phyloP scores from a whole-genome alignment of 2,797 vertebrate genomes.

The Chiloscyllium punctatum region DNA sequence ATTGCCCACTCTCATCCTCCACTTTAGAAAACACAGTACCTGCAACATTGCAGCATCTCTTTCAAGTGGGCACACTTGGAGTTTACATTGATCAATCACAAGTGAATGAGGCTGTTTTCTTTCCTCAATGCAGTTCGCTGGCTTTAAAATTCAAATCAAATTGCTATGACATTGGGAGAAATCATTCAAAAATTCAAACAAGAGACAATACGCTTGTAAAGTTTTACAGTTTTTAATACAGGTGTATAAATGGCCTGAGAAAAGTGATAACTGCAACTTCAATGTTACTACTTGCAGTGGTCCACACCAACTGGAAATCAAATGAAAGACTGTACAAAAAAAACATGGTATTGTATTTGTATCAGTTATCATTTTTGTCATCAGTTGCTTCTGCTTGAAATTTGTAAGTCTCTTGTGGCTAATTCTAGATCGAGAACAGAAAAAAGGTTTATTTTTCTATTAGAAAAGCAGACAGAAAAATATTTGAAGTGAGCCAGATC shows the following conservation, averaged over 20 bases:
- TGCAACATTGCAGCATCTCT: neutral
- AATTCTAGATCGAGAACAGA: neutral
- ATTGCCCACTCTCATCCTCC: neutral
- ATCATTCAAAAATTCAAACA: slow-evolving; percentile 9
- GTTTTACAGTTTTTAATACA: slow-evolving; percentile 36
- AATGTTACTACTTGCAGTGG: slow-evolving; percentile 18
- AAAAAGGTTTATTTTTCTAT: neutral
- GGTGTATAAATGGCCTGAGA: slow-evolving; percentile 38
- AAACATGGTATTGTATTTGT: neutral
- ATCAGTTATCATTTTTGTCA: slow-evolving; percentile 1
- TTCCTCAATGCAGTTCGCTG: neutral
- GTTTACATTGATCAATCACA: neutral
- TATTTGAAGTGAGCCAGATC: neutral
- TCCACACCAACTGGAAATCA: slow-evolving; percentile 19
- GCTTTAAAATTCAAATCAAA: neutral
- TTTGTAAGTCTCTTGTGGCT: neutral
- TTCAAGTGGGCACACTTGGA: neutral
- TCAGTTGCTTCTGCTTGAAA: neutral
- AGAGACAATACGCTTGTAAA: slow-evolving; percentile 10
- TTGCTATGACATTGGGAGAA: neutral
- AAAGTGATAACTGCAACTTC: slow-evolving; percentile 36
- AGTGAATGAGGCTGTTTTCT: neutral
- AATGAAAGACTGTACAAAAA: slow-evolving; percentile 33
- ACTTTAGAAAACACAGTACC: neutral
- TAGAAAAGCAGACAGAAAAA: neutral